These are phyloP conservation scores for Protomyctophum bolini DNA, from an alignment of 2,113 vertebrate genomes.

Conservation along the genomic window DNA sequence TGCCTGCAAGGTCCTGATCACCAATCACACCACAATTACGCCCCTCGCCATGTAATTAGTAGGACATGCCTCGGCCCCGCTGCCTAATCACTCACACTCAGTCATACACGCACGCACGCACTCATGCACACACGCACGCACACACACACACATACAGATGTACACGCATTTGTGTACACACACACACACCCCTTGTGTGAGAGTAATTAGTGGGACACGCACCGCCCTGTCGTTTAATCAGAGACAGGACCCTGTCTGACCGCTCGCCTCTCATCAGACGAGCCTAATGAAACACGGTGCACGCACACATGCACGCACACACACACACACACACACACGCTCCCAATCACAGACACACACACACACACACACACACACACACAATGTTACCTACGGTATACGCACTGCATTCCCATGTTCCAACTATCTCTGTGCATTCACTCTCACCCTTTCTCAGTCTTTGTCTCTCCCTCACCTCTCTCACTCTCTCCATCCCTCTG, in stretches of 20 bases:
- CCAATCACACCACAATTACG: constrained; percentile 21
- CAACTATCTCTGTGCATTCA: too few relatives aligned
- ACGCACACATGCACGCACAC: neutral
- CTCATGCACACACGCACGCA: constrained; percentile 3
- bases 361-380: too few relatives aligned
- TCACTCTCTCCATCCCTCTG: too few relatives aligned
- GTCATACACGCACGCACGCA: constrained; percentile 1
- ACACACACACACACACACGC: neutral
- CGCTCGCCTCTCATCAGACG: constrained; percentile 28
- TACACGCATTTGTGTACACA: neutral
- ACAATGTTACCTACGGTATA: too few relatives aligned
- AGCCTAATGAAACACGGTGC: constrained; percentile 31
- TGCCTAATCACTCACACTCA: constrained; percentile 1
- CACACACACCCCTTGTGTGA: neutral
- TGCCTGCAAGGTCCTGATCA: neutral
- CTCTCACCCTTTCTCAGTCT: too few relatives aligned
- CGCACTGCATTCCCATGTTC: too few relatives aligned
- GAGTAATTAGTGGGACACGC: constrained; percentile 35
- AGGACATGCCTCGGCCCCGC: constrained; percentile 3
- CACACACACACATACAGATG: neutral
- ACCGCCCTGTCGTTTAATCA: constrained; percentile 41
- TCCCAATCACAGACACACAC: neutral
- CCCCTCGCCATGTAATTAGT: constrained; percentile 13
- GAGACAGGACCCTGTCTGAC: constrained; percentile 24
- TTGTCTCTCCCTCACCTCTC: too few relatives aligned